Evolutionary conservation across 2,797 vertebrate species (phyloP).

Genomic region (Tauraco hartlaubi): DNA sequence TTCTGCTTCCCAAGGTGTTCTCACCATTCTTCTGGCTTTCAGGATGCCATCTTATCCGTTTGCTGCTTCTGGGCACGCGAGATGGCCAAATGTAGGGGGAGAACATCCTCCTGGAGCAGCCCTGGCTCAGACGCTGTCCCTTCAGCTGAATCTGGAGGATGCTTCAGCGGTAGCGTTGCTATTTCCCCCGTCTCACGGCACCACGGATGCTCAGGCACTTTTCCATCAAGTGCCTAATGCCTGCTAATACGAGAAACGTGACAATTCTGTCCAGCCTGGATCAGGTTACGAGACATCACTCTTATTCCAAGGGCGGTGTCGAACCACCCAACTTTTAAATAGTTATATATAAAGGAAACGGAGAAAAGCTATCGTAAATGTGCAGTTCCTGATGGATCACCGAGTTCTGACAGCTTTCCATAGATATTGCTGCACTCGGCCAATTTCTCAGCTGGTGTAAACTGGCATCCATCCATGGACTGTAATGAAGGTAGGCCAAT

Average conservation of each 20-base stretch:
- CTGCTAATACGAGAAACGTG: neutral
- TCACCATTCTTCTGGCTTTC: accelerated
- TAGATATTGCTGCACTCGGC: constrained; percentile 44
- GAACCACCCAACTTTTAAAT: constrained; percentile 63
- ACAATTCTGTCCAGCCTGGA: neutral
- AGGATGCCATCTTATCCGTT: accelerated
- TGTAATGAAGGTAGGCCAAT: constrained; percentile 54
- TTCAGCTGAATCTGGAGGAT: neutral
- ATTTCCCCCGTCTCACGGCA: accelerated
- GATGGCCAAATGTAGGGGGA: accelerated
- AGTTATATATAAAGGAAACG: constrained; percentile 36
- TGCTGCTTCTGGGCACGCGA: accelerated
- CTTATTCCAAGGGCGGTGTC: constrained; percentile 51
- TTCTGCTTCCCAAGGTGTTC: neutral
- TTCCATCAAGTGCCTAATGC: neutral
- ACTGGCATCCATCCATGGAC: constrained; percentile 60
- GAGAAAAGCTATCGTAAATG: constrained; percentile 40
- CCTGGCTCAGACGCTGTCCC: accelerated
- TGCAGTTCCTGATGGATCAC: constrained; percentile 58
- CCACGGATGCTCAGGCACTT: neutral
- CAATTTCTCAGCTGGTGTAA: constrained; percentile 70
- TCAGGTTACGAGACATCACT: neutral
- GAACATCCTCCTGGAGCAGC: neutral
- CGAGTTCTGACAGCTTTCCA: constrained; percentile 62
- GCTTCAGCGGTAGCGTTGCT: neutral